A percentile compares a stretch with the other conserved stretches of the same genome.
phyloP scores from a whole-genome alignment of 2,888 invertebrate species.

The Automeris io region DNA sequence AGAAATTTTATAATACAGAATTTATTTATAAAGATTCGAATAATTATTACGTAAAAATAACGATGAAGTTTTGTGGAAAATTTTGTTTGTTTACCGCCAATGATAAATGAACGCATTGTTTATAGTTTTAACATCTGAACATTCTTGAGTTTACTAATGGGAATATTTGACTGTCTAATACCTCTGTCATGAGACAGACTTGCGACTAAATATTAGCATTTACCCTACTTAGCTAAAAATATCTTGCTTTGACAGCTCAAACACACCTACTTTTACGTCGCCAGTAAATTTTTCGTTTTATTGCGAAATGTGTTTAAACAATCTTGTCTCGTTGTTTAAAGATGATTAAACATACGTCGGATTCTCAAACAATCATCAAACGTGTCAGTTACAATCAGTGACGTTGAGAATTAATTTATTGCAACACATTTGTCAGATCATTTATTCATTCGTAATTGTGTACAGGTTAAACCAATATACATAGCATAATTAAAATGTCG shows the following conservation, averaged over 20 bases:
- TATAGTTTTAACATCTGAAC: constrained; percentile 1
- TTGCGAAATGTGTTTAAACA: too few relatives aligned
- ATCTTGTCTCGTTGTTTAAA: background rate
- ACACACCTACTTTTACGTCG: background rate
- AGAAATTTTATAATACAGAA: too few relatives aligned
- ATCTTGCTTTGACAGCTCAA: background rate
- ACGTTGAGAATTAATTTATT: constrained; percentile 7
- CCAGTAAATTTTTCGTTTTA: background rate
- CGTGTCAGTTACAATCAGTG: constrained; percentile 4
- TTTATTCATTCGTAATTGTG: constrained; percentile 1
- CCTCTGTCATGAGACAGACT: background rate
- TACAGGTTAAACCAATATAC: background rate
- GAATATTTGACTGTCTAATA: background rate
- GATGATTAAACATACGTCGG: background rate
- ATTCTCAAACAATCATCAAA: background rate
- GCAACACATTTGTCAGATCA: constrained; percentile 3
- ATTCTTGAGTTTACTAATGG: background rate
- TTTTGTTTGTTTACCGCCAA: background rate
- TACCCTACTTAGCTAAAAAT: constrained; percentile 3
- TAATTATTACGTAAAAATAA: too few relatives aligned
- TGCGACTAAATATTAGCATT: constrained; percentile 1
- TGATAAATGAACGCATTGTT: constrained; percentile 3
- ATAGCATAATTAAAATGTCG: background rate
- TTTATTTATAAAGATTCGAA: too few relatives aligned
- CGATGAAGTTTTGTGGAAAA: background rate